These are phyloP conservation scores for Parnassius smintheus DNA, from an alignment of 2,888 invertebrate genomes.

Conservation along the genomic window DNA sequence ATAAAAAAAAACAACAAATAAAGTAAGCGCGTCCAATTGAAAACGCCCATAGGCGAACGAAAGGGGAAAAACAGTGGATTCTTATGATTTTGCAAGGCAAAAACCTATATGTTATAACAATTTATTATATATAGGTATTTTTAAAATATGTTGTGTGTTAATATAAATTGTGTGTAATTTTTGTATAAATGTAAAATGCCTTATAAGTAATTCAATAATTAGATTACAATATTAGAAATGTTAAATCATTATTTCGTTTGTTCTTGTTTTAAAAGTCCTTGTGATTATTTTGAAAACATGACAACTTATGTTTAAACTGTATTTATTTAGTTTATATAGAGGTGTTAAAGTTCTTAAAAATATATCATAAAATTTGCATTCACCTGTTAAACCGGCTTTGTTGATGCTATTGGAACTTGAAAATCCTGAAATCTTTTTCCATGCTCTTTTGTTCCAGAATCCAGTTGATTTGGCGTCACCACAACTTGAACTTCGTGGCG, in stretches of 20 bases:
- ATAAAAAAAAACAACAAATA: constrained; percentile 69
- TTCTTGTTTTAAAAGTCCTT: not conserved
- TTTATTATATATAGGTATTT: constrained; percentile 7
- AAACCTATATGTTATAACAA: constrained; percentile 13
- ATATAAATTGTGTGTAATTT: constrained; percentile 11
- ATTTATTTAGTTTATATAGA: no score
- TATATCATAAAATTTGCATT: constrained; percentile 36
- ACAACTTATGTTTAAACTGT: no score
- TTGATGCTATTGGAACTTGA: constrained; percentile 86
- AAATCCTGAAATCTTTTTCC: constrained; percentile 89
- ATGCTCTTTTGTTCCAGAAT: constrained; percentile 89
- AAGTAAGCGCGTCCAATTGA: constrained; percentile 77
- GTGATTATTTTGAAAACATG: not conserved
- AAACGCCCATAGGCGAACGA: constrained; percentile 74
- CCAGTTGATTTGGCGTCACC: constrained; percentile 77
- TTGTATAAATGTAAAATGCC: constrained; percentile 13
- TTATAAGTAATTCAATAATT: not conserved
- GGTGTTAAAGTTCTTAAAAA: no score
- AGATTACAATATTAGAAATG: not conserved
- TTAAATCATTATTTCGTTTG: constrained; percentile 1
- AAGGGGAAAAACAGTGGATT: constrained; percentile 68
- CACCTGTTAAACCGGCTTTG: constrained; percentile 84
- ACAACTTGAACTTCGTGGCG: constrained; percentile 73
- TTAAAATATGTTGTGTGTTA: constrained; percentile 51
- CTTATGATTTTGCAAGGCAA: constrained; percentile 63